Evolutionary conservation across 2,888 invertebrate genomes (phyloP).

Genomic region (Acrobasis suavella): DNA sequence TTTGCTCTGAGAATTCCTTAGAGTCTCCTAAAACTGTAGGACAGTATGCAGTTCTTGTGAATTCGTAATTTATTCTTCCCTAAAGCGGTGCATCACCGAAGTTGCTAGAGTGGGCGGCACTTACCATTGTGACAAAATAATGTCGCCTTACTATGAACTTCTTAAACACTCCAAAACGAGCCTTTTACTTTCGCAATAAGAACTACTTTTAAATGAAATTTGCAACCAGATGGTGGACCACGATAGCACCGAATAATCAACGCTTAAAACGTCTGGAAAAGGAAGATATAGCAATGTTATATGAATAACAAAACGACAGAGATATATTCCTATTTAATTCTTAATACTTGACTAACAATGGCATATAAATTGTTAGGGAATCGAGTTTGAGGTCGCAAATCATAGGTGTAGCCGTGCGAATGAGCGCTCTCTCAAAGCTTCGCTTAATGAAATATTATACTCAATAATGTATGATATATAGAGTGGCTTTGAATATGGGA

Average conservation of each 20-base stretch:
- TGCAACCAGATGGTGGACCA: conserved; percentile 68
- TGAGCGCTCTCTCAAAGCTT: conserved; percentile 11
- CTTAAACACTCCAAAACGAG: conserved; percentile 50
- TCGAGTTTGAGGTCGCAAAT: conserved; percentile 26
- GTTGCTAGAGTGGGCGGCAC: conserved; percentile 74
- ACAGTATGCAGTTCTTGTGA: conserved; percentile 63
- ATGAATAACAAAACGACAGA: conserved; percentile 81
- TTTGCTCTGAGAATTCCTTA: conserved; percentile 50
- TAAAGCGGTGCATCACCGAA: conserved; percentile 79
- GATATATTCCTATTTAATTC: conserved; percentile 79
- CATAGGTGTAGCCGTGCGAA: conserved; percentile 1
- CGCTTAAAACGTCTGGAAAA: conserved; percentile 82
- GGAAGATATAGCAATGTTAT: conserved; percentile 81
- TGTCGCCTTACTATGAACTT: conserved; percentile 65
- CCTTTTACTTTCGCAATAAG: conserved; percentile 53
- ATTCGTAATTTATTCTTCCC: conserved; percentile 78
- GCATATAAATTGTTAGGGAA: conserved; percentile 60
- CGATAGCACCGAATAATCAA: conserved; percentile 82
- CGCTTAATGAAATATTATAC: conserved; percentile 18
- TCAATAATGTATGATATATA: conserved; percentile 16
- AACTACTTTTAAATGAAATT: conserved; percentile 45
- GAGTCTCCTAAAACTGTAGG: conserved; percentile 56
- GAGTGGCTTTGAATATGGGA: conserved; percentile 12
- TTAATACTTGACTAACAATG: conserved; percentile 72
- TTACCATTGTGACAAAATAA: conserved; percentile 82